phyloP scores from a whole-genome alignment of 2,888 invertebrate genomes.

The Pseudococcus longispinus region DNA sequence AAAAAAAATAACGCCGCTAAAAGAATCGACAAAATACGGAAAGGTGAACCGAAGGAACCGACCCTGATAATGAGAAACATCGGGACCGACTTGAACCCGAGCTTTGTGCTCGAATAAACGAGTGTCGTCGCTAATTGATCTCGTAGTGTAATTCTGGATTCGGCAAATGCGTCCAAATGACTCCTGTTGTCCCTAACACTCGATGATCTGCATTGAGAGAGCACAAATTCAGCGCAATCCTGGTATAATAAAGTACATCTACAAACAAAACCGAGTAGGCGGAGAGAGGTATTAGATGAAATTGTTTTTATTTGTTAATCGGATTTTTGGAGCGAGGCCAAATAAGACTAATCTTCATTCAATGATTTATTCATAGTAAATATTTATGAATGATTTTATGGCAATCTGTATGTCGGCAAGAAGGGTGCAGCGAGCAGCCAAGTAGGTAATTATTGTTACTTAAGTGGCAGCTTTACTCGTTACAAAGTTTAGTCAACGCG shows the following conservation, averaged over 20 bases:
- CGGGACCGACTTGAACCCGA: not conserved
- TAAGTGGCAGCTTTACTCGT: conserved; percentile 3
- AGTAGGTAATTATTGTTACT: conserved; percentile 22
- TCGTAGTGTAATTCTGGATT: not conserved
- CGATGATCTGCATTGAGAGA: not conserved
- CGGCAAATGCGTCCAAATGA: not conserved
- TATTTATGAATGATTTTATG: conserved; percentile 45
- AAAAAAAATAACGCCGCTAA: not conserved
- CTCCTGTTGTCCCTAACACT: not conserved
- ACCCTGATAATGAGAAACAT: not conserved
- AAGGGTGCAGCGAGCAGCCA: not conserved
- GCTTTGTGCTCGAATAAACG: not conserved
- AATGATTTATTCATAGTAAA: conserved; percentile 33
- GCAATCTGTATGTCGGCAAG: not conserved
- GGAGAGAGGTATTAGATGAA: not conserved
- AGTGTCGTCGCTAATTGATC: not conserved
- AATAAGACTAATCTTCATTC: conserved; percentile 38
- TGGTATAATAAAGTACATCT: not conserved
- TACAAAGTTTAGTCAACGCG: not conserved
- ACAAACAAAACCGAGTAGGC: not conserved
- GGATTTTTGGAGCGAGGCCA: conserved; percentile 1
- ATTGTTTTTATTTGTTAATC: conserved; percentile 29
- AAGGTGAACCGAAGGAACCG: not conserved
- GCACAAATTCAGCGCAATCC: not conserved
- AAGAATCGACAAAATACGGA: not conserved